Evolutionary conservation across 2,113 vertebrate species (phyloP), one percentile per base, ranked within the genome.

Genomic region (Oxyura jamaicensis): DNA sequence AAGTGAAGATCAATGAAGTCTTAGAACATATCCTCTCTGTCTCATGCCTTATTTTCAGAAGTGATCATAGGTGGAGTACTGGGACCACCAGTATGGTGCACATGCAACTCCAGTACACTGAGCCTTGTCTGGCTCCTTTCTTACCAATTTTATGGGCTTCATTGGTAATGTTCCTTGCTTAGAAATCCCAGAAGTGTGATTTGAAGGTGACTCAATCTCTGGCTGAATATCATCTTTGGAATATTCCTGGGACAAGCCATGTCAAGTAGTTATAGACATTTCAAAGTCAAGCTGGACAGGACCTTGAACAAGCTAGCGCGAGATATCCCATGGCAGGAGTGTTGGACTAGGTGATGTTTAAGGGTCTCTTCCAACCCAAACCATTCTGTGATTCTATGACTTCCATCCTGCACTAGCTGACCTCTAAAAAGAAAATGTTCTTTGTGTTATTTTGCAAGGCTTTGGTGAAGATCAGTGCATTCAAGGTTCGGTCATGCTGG

Each of bases 401-500:
- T 56, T 56, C 29, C 53, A 21, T 74, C 88, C 21, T 74, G 8
- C 14, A n/a, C 52, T 76, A 13, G 11, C 14, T 67, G 2, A 20
- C 33, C 14, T 75, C 29, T 83, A 41, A 56, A 48, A 44, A 42
- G 21, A n/a, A 41, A 90, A 65, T 55, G n/a, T 6, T 55, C 7
- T 31, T 87, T 55, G 28, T 60, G 56, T 25, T 79, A 46, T 19
- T 84, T 55, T 14, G 10, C 9, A 83, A 41, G 81, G 33, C 12
- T 68, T 41, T 42, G 25, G 16, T 50, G 56, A 28, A 36, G 25
- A 35, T 41, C 3, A 8, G 10, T 13, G 35, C 26, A 16, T 78
- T 60, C 17, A 17, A 2, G 10, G 2, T 44, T 66, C 55, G 36
- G 33, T 28, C 26, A 26, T 3, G 4, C 0, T 11, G 19, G 12